Evolutionary conservation across 1,140 invertebrate genomes (phyloP), one percentile per base, ranked within the genome.

Genomic region (Brachionus rotundiformis): DNA sequence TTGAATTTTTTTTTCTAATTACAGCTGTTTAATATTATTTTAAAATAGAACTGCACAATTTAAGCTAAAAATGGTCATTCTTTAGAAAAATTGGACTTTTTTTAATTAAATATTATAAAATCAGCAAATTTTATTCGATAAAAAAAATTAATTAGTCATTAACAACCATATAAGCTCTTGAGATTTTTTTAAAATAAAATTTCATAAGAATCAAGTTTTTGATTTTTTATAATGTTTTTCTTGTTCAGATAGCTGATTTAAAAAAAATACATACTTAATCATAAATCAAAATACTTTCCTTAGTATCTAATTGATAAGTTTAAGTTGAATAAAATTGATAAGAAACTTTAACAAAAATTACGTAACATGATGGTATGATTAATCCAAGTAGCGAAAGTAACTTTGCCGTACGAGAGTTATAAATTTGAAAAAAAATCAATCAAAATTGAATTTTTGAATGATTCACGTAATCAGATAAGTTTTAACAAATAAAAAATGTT

Each of bases 401-500:
- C 47, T 54, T 54, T 54, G 47, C 47, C 47, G 47, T 54, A 54
- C 23, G 47, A 19, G n/a, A 54, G 47, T 8, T 54, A 54, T 54
- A 54, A 54, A 54, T 54, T 54, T 54, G 23, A 39, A 54, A 54
- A 54, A 54, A 54, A 54, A 54, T 54, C 47, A 54, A 54, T 54
- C 47, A 54, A 25, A 63, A 29, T 63, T 63, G n/a, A 33, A 63
- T 63, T 63, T 63, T 33, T 63, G 25, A 63, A 29, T 63, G 25
- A 63, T 63, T 63, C 25, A 63, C 29, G 61, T 63, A 63, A 63
- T 29, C 61, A 29, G 61, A 8, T 63, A 63, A 27, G 19, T 63
- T 63, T 63, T 33, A 33, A n/a, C 61, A 63, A 63, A 63, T 27
- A 63, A 63, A 63, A 63, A 63, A 63, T 63, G 61, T 63, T 63